phyloP scores from a whole-genome alignment of 2,797 vertebrate genomes.

The Apogon talboti region DNA sequence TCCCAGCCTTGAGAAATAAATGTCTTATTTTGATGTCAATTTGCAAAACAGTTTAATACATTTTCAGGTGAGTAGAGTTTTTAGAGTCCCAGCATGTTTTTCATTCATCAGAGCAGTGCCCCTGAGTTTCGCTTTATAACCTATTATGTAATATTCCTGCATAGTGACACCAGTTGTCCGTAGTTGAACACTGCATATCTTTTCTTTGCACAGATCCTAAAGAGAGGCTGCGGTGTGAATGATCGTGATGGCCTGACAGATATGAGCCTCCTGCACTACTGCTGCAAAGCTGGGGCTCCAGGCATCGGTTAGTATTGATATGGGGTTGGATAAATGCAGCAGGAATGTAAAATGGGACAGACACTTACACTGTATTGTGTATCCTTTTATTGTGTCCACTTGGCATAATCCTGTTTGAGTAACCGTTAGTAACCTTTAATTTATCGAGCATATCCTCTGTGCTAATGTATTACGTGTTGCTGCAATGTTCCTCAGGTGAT shows the following conservation, averaged over 20 bases:
- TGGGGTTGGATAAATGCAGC: conserved; percentile 1
- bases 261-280: conserved; percentile 97
- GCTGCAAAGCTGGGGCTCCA: conserved; percentile 94
- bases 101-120: conserved; percentile 37
- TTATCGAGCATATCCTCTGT: too few species aligned
- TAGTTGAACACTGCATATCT: conserved; percentile 16
- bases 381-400: conserved; percentile 2
- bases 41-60: conserved; percentile 24
- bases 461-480: neutral
- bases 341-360: conserved; percentile 4
- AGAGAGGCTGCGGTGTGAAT: conserved; percentile 95
- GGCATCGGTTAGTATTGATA: conserved; percentile 90
- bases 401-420: conserved; percentile 12
- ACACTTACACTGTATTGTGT: neutral
- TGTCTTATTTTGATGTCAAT: conserved; percentile 25
- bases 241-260: conserved; percentile 97
- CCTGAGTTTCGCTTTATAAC: conserved; percentile 29
- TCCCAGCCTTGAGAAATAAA: conserved; percentile 46
- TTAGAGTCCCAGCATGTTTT: conserved; percentile 18
- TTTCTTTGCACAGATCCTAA: conserved; percentile 88
- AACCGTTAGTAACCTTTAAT: too few species aligned
- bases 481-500: conserved; percentile 84
- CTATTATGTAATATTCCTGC: conserved; percentile 28
- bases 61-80: conserved; percentile 37
- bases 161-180: conserved; percentile 13